Evolutionary conservation across 1,140 invertebrate species (phyloP), one percentile per base, ranked within the genome.

Genomic region (Diabrotica virgifera): DNA sequence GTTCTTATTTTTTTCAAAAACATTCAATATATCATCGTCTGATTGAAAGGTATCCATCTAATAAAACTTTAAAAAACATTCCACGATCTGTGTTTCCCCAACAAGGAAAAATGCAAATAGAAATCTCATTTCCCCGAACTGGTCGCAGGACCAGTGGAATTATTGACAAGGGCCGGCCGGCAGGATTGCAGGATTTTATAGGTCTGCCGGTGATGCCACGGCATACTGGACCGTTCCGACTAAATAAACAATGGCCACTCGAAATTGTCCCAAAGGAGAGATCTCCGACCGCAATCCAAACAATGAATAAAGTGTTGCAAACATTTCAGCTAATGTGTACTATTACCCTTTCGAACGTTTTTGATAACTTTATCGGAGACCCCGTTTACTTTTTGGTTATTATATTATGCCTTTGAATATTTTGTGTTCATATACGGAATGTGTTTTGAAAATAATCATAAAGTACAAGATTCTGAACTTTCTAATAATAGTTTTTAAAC

Each of bases 201-300:
- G 24, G 24, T 24, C 24, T 24, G 24, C 24, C 24, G 24, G 40
- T 46, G 40, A 46, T 46, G 62, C 46, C 50, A 50, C 14, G 7
- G 59, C 24, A 40, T 38, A 46, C 8, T 51, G 52, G 62, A 63
- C 57, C 14, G 37, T 14, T 35, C 57, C 36, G 52, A 50, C 56
- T 67, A 67, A 67, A 67, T 67, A 67, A 67, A 67, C 65, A 67
- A 59, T 67, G 65, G 57, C 65, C 65, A 63, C 65, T 67, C 65
- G 13, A 62, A 62, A 36, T 63, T 67, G 65, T 67, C 65, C 65
- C 65, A 55, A 67, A 67, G 65, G 65, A 67, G 62, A 67, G 61
- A 67, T 67, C 65, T 63, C 40, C 65, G 51, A 62, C 60, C 65
- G 65, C 60, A 67, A 67, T 67, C 13, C 65, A 67, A 67, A 67